Evolutionary conservation across 2,113 vertebrate genomes (phyloP), one percentile per base, ranked within the genome.

Genomic region (Myxocyprinus asiaticus): DNA sequence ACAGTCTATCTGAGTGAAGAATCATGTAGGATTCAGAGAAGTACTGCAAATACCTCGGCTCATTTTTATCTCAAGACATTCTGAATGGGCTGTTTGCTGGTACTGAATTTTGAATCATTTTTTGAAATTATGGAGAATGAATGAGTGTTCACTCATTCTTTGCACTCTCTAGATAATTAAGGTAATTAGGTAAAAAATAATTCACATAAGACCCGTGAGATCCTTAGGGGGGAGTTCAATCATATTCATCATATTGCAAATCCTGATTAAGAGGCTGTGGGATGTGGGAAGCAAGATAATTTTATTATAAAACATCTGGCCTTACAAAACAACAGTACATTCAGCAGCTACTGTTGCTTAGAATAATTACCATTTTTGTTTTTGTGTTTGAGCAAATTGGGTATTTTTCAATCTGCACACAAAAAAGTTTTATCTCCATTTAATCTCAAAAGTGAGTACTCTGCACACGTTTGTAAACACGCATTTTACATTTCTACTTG

Each of bases 131-230:
- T 58, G 6, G 56, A 77, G 77, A 59, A 80, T 10, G n/a, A 63
- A 66, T 65, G 22, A 33, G 68, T 69, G 0, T 17, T 56, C 64
- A 58, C 67, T 47, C 58, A 44, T 71, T 80, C 74, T 65, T 67
- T 53, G 15, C 42, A 67, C 63, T 82, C 77, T 85, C 73, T 76
- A 84, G 61, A 74, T 85, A 80, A 82, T 72, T 44, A 48, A 66
- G 78, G 78, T 83, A 85, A 85, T 85, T 81, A 82, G 75, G 73
- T 81, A 76, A 76, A 78, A 83, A 83, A 82, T 85, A 81, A 81
- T 83, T 76, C 70, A 77, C 68, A 70, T 78, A 78, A 78, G 71
- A 69, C 78, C 67, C 50, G 75, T 61, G 67, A 76, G 66, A 66
- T 71, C 69, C 67, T 6, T 14, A 75, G 70, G 78, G 73, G 44